Evolutionary conservation across 2,797 vertebrate genomes (phyloP).

Genomic region (Micropoecilia bifurca): DNA sequence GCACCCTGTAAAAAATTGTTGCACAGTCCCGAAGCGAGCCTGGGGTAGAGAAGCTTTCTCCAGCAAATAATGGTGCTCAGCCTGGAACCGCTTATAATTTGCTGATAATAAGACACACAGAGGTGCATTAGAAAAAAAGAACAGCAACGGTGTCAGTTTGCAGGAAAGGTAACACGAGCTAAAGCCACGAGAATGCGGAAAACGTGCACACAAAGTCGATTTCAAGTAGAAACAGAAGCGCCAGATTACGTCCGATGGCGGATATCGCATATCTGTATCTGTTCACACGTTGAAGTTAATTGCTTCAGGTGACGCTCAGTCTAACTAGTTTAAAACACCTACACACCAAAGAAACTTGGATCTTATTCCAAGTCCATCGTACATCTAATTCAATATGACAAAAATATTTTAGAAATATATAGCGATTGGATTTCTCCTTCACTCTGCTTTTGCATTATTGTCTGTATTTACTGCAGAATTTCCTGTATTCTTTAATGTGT

Average conservation of each 20-base stretch:
- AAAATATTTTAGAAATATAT: slow-evolving; percentile 1
- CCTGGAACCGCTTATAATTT: slow-evolving; percentile 45
- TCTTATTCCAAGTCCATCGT: slow-evolving; percentile 21
- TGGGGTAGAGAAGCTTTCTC: slow-evolving; percentile 14
- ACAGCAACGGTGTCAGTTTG: slow-evolving; percentile 26
- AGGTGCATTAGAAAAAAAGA: neutral
- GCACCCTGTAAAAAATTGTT: slow-evolving; percentile 28
- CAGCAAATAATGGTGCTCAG: slow-evolving; percentile 3
- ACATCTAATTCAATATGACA: slow-evolving; percentile 20
- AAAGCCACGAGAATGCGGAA: slow-evolving; percentile 19
- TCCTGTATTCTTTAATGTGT: neutral
- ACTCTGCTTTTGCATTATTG: slow-evolving; percentile 25
- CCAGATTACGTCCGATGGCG: slow-evolving; percentile 28
- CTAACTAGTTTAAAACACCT: slow-evolving; percentile 44
- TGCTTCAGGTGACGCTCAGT: slow-evolving; percentile 40
- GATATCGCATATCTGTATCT: slow-evolving; percentile 53
- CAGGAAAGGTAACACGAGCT: slow-evolving; percentile 30
- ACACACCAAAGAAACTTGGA: slow-evolving; percentile 25
- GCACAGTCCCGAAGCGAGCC: slow-evolving; percentile 32
- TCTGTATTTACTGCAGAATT: slow-evolving; percentile 10
- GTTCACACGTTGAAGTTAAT: slow-evolving; percentile 44
- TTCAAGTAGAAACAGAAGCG: slow-evolving; percentile 29
- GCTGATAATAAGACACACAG: slow-evolving; percentile 43
- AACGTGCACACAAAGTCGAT: slow-evolving; percentile 26
- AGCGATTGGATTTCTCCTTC: slow-evolving; percentile 24